Percentiles rank a stretch among this genome's conserved stretches.
phyloP scores from a whole-genome alignment of 2,797 vertebrate genomes.

The Sebastes cheni region DNA sequence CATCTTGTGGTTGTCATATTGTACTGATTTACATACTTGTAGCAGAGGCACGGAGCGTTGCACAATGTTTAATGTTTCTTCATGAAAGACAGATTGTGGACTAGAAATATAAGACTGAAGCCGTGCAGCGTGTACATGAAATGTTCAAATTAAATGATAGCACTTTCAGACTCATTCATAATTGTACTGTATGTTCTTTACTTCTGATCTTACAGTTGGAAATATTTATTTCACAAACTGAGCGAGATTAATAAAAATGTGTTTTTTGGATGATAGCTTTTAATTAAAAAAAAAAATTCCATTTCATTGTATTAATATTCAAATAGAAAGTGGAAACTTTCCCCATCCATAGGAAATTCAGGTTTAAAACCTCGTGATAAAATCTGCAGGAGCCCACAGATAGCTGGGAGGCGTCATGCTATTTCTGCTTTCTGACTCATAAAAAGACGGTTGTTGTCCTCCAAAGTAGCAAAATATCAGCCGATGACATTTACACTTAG shows the following conservation, averaged over 20 bases:
- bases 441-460: slow-evolving; percentile 23
- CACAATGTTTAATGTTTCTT: slow-evolving; percentile 3
- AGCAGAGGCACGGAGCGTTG: not conserved
- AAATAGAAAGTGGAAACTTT: not conserved
- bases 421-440: slow-evolving; percentile 19
- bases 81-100: slow-evolving; percentile 2
- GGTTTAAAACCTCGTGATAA: slow-evolving; percentile 29
- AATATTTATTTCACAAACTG: not conserved
- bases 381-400: slow-evolving; percentile 9
- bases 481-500: not conserved
- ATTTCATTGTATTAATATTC: not conserved
- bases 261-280: not conserved
- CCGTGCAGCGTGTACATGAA: slow-evolving; percentile 1
- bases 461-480: slow-evolving; percentile 5
- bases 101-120: not conserved
- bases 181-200: slow-evolving; percentile 7
- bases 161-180: slow-evolving; percentile 3
- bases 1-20: slow-evolving; percentile 25
- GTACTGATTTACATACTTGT: not conserved
- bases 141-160: slow-evolving; percentile 4
- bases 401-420: slow-evolving; percentile 10
- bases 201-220: slow-evolving; percentile 9
- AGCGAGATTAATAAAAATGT: slow-evolving; percentile 24
- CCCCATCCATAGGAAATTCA: not conserved
- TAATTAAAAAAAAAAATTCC: not conserved